phyloP scores from a whole-genome alignment of 2,797 vertebrate species.

The Geotrypetes seraphini region DNA sequence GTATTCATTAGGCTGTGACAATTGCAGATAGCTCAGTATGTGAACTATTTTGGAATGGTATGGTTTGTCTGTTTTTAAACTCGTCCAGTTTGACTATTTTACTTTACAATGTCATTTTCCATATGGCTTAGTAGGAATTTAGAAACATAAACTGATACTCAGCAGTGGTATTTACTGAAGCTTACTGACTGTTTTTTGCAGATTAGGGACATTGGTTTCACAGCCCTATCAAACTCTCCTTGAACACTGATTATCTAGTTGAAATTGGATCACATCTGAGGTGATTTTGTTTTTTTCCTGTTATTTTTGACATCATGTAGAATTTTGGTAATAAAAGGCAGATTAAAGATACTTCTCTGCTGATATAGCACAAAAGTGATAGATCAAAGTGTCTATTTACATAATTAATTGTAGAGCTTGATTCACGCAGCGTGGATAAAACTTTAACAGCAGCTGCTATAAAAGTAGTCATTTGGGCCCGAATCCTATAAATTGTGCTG shows the following conservation, averaged over 20 bases:
- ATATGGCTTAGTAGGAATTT: conserved; percentile 20
- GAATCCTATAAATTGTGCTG: no score
- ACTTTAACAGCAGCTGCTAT: no score
- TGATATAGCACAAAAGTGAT: conserved; percentile 8
- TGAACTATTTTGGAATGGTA: conserved; percentile 17
- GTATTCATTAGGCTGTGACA: conserved; percentile 9
- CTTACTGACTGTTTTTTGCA: conserved; percentile 14
- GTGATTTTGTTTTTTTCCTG: conserved; percentile 21
- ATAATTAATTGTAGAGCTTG: no score
- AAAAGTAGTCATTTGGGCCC: no score
- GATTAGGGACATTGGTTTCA: conserved; percentile 14
- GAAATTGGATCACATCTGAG: conserved; percentile 16
- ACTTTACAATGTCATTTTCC: conserved; percentile 22
- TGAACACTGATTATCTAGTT: conserved; percentile 15
- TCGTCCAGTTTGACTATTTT: conserved; percentile 2
- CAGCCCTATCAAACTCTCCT: conserved; percentile 18
- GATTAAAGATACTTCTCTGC: conserved; percentile 12
- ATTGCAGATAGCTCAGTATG: conserved; percentile 5
- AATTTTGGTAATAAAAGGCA: conserved; percentile 14
- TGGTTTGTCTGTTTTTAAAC: background rate
- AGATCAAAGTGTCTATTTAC: no score
- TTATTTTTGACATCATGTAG: no score
- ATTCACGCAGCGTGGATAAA: no score
- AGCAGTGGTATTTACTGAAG: conserved; percentile 11
- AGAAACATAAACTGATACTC: conserved; percentile 14